These are phyloP conservation scores for Enteromius viviparus DNA, from an alignment of 2,797 vertebrate species.

Conservation along the genomic window DNA sequence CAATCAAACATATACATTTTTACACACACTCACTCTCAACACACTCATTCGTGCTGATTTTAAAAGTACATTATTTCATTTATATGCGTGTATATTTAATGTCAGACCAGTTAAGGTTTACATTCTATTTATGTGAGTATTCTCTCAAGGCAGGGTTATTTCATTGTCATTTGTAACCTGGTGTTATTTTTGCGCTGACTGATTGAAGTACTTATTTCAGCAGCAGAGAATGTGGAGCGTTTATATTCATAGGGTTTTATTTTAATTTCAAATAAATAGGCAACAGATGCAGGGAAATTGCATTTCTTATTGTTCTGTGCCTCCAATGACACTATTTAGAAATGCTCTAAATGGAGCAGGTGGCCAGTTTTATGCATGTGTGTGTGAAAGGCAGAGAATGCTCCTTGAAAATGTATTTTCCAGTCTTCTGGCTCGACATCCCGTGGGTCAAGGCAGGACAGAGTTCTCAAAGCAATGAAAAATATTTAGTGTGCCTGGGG, in stretches of 20 bases:
- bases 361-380: neutral
- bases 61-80: neutral
- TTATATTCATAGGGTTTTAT: neutral
- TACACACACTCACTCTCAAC: neutral
- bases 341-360: slow-evolving; percentile 14
- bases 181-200: neutral
- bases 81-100: neutral
- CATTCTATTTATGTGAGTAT: neutral
- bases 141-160: neutral
- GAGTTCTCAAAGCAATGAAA: slow-evolving; percentile 34
- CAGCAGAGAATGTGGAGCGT: neutral
- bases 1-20: slow-evolving; percentile 4
- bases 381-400: neutral
- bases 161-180: neutral
- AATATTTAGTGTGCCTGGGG: neutral
- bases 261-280: neutral
- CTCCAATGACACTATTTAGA: slow-evolving; percentile 2
- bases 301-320: neutral
- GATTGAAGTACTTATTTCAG: neutral
- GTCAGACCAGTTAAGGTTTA: neutral
- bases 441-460: slow-evolving; percentile 9
- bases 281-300: neutral
- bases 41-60: neutral
- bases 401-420: slow-evolving; percentile 28
- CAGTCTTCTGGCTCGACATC: slow-evolving; percentile 1